Percentiles rank a stretch among this genome's conserved stretches.
phyloP scores from a whole-genome alignment of 2,888 invertebrate genomes.

The Macaria liturata region DNA sequence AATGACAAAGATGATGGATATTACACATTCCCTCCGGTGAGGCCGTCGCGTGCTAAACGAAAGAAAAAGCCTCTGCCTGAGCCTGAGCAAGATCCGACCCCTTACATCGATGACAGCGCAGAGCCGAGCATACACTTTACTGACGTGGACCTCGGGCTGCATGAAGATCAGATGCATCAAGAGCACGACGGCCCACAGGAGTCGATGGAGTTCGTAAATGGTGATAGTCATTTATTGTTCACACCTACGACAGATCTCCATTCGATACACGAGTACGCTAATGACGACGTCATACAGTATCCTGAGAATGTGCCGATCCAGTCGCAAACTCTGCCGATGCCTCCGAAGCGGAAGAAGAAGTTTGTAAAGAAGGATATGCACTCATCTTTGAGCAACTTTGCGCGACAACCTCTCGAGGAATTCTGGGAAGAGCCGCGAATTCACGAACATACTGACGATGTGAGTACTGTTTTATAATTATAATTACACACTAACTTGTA shows the following conservation, averaged over 20 bases:
- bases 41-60: conserved; percentile 82
- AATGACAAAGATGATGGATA: conserved; percentile 79
- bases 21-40: conserved; percentile 81
- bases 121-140: conserved; percentile 72
- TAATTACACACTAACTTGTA: no score
- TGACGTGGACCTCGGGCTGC: conserved; percentile 69
- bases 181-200: conserved; percentile 46
- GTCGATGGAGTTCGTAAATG: conserved; percentile 48
- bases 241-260: conserved; percentile 61
- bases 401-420: conserved; percentile 48
- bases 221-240: conserved; percentile 65
- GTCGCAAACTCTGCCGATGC: conserved; percentile 76
- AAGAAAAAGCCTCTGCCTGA: conserved; percentile 63
- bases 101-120: conserved; percentile 73
- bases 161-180: conserved; percentile 76
- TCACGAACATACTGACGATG: conserved; percentile 62
- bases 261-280: conserved; percentile 74
- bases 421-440: conserved; percentile 59
- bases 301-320: conserved; percentile 74
- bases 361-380: conserved; percentile 55
- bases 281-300: conserved; percentile 80
- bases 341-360: conserved; percentile 71
- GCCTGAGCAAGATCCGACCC: conserved; percentile 52
- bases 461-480: conserved; percentile 50
- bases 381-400: conserved; percentile 69